phyloP scores from a whole-genome alignment of 53 echinoderm and acorn worm genomes.

The Temnopleurus reevesii region DNA sequence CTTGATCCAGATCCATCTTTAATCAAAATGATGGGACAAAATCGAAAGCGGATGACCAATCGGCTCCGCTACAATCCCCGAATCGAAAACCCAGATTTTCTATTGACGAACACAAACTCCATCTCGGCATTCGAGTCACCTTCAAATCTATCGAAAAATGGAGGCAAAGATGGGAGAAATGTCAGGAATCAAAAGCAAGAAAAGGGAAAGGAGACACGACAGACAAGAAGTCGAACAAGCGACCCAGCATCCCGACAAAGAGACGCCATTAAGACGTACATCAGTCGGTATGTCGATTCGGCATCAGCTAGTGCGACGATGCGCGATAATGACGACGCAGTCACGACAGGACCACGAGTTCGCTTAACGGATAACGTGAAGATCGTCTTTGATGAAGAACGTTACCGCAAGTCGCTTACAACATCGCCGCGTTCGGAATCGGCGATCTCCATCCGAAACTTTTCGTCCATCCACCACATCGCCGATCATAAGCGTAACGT shows the following conservation, averaged over 20 bases:
- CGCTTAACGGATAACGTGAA: slow-evolving; percentile 33
- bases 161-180: not conserved
- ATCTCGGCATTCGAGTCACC: not conserved
- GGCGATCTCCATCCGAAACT: slow-evolving; percentile 29
- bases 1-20: not conserved
- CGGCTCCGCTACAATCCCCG: slow-evolving; percentile 51
- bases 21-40: slow-evolving; percentile 48
- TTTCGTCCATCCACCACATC: slow-evolving; percentile 50
- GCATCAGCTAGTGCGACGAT: not conserved
- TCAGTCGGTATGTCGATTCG: slow-evolving; percentile 30
- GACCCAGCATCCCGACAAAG: slow-evolving; percentile 15
- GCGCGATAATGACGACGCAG: not conserved
- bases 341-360: slow-evolving; percentile 19
- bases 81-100: slow-evolving; percentile 25
- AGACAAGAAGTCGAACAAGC: not conserved
- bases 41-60: slow-evolving; percentile 21
- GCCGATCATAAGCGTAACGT: slow-evolving; percentile 35
- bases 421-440: slow-evolving; percentile 10
- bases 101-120: slow-evolving; percentile 21
- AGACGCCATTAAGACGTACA: slow-evolving; percentile 37
- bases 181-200: not conserved
- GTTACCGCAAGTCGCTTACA: slow-evolving; percentile 17
- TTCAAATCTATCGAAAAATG: not conserved
- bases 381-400: slow-evolving; percentile 42
- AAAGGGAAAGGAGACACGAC: not conserved